Evolutionary conservation across 2,113 vertebrate genomes (phyloP), one percentile per base, ranked within the genome.

Genomic region (Rhizomys pruinosus): DNA sequence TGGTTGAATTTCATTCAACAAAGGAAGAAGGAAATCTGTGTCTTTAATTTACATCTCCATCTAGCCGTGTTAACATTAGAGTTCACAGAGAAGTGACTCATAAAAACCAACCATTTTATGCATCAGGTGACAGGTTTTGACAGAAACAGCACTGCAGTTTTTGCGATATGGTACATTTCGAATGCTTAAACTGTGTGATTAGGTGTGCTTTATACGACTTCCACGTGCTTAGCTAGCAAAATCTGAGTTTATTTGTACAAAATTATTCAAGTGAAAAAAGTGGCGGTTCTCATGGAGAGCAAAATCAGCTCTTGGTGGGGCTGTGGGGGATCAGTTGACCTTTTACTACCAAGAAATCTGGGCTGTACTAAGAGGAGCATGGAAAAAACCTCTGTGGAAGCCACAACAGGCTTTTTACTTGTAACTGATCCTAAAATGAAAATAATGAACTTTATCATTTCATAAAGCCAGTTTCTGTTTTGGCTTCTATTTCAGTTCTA

Each of bases 141-240:
- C 71, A 93, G 88, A 73, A 94, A 90, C 76, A 96, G 84, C 82
- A 23, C 89, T 96, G 69, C 63, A 78, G 34, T 77, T 97, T 97
- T 93, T 96, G 97, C 17, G 5, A 92, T 86, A 55, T 84, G 84
- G 93, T 97, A 25, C 64, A 92, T 97, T 97, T 97, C 91, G 93
- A 85, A 95, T 92, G 52, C 7, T 73, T 97, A 92, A 84, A 59
- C 79, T 68, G 8, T 95, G 95, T 97, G 93, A 96, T 95, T 97
- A 88, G 95, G 97, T 97, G 78, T 96, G 95, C 96, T 98, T 98
- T 97, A 97, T 98, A 97, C 94, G 97, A 96, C 95, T 97, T 95
- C 96, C 90, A 96, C 91, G 89, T 98, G 97, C 98, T 98, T 98
- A 98, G 97, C 97, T 98, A 97, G 95, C 97, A 98, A 96, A 92